phyloP scores from a whole-genome alignment of 2,797 vertebrate species.

The Myoxocephalus aenaeus region DNA sequence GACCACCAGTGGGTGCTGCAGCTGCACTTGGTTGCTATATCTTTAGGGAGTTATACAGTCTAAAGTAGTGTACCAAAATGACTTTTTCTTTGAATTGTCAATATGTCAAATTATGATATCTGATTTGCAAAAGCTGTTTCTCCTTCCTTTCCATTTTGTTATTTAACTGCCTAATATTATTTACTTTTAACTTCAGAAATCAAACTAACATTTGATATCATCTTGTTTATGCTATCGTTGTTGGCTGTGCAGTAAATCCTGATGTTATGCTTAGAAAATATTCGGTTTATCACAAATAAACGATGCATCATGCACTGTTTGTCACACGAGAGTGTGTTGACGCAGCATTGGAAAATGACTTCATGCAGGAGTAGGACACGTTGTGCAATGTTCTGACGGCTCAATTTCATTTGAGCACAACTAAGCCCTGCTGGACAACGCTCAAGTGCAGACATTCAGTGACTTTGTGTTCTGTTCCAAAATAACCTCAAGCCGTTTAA shows the following conservation, averaged over 20 bases:
- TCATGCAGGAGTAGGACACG: conserved; percentile 22
- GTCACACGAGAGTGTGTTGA: conserved; percentile 19
- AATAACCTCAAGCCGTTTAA: conserved; percentile 2
- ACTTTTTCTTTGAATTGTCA: background rate
- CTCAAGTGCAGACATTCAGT: conserved; percentile 15
- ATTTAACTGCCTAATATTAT: background rate
- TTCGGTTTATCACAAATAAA: conserved; percentile 23
- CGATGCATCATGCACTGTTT: conserved; percentile 8
- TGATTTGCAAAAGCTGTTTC: background rate
- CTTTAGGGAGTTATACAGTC: background rate
- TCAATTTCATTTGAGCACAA: conserved; percentile 19
- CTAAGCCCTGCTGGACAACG: conserved; percentile 47
- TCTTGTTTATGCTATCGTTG: background rate
- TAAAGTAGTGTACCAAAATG: background rate
- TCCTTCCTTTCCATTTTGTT: too few relatives aligned
- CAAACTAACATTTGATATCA: background rate
- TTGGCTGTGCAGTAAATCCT: background rate
- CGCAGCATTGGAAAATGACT: background rate
- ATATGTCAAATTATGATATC: background rate
- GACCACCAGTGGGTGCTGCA: conserved; percentile 63
- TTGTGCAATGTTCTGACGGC: conserved; percentile 2
- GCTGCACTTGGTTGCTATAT: background rate
- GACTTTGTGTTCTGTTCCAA: background rate
- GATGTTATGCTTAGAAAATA: conserved; percentile 1
- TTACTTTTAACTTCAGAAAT: background rate